Base-by-base conservation (phyloP, 1,140 invertebrate species). In the Melanaphis sacchari region DNA sequence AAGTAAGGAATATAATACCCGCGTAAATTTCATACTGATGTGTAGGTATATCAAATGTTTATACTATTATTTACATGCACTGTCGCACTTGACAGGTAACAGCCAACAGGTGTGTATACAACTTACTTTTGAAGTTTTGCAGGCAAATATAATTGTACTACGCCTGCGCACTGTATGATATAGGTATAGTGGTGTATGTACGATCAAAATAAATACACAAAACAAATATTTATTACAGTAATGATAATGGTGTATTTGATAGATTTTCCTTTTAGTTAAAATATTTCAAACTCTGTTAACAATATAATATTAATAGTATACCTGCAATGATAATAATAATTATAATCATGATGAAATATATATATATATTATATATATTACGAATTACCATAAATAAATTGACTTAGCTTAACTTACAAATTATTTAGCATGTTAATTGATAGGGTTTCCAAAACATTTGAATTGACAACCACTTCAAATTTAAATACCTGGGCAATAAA, bases 341-440 rank as follows among this genome's bases (percentile, higher is more conserved):
- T 46, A 88, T 49, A 36, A 88, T 52, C 31, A 9, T 36, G 36
- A 89, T 38, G 38, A 52, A 88, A 24, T 18, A 89, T 89, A 88
- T 36, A 36, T 49, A 36, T 66, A 66, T 66, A 49, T 43, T 88
- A 88, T 89, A 89, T 38, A 24, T 24, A 15, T 88, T 88, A 46
- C 46, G 85, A 88, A 88, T 89, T 89, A 89, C 49, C 22, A 52
- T 89, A 92, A 91, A 43, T 54, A 54, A 93, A 93, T 93, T 93
- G 43, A 93, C 91, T 93, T 93, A 93, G 26, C 24, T 84, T 85
- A 52, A 93, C 46, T 93, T 93, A 66, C 52, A 66, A 90, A 0
- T 31, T 66, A 41, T 41, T 66, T 41, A 52, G 87, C 87, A 26
- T 89, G n/a, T 76, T 92, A 92, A 92, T 92, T 82, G 66, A 82